Percentiles rank a stretch among this genome's conserved stretches.
Evolutionary conservation across 2,888 invertebrate genomes (phyloP).

Genomic region (Eupelmus urozonus): DNA sequence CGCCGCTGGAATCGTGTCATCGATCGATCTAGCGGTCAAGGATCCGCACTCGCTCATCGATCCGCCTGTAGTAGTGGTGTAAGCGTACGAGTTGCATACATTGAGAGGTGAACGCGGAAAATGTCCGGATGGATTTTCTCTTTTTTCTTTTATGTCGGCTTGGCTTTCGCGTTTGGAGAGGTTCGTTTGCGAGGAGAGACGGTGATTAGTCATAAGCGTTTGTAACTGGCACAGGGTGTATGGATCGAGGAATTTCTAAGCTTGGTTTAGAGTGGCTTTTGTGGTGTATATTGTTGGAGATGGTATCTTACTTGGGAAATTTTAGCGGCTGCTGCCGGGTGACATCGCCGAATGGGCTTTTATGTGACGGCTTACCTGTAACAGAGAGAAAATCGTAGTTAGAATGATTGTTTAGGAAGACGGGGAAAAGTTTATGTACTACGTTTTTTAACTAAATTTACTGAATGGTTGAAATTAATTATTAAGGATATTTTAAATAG

Average conservation of each 20-base stretch:
- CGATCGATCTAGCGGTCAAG: slow-evolving; percentile 39
- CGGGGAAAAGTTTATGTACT: too few species aligned
- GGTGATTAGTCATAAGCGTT: slow-evolving; percentile 26
- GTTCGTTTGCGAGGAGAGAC: neutral
- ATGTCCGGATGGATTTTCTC: neutral
- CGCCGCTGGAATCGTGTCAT: slow-evolving; percentile 53
- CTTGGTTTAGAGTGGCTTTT: neutral
- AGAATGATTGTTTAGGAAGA: too few species aligned
- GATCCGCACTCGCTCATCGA: slow-evolving; percentile 4
- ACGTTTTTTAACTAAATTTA: too few species aligned
- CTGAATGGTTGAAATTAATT: too few species aligned
- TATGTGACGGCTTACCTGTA: slow-evolving; percentile 40
- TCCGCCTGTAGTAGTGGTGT: slow-evolving; percentile 33
- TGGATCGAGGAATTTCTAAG: neutral
- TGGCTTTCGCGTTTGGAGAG: neutral
- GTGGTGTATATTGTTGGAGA: slow-evolving; percentile 9
- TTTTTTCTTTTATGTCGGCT: neutral
- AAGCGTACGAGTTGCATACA: neutral
- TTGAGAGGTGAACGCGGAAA: neutral
- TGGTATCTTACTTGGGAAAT: slow-evolving; percentile 36
- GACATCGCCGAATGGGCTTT: neutral
- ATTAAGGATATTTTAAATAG: too few species aligned
- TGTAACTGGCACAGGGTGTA: neutral
- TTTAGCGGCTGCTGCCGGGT: neutral
- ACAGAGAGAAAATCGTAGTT: slow-evolving; percentile 18